Percentiles rank a stretch among this genome's conserved stretches.
These are phyloP conservation scores for Pogona vitticeps DNA, from an alignment of 2,113 vertebrate genomes.

Conservation along the genomic window DNA sequence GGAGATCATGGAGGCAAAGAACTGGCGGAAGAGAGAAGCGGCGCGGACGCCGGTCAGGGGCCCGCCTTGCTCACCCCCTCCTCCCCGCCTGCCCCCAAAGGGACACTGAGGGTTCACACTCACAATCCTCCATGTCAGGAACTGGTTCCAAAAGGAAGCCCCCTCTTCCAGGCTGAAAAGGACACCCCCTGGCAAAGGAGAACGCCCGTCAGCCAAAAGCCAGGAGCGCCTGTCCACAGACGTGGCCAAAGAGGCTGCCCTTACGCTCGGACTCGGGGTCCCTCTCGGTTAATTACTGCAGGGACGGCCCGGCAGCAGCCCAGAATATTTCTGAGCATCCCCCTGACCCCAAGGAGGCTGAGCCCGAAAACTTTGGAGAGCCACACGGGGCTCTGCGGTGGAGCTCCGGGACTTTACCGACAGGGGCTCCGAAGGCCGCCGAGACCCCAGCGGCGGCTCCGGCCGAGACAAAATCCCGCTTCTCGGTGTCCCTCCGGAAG, in stretches of 20 bases:
- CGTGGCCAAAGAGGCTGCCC: too few relatives aligned
- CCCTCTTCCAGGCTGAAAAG: conserved; percentile 98
- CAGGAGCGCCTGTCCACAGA: too few relatives aligned
- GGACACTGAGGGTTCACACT: conserved; percentile 67
- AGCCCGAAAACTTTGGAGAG: neutral
- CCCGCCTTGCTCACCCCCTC: accelerated
- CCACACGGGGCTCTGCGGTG: neutral
- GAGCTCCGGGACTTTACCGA: conserved; percentile 79
- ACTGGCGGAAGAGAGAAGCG: conserved; percentile 73
- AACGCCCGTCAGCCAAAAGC: neutral
- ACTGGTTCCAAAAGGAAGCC: conserved; percentile 99
- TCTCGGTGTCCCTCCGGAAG: conserved; percentile 96
- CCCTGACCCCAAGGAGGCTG: neutral
- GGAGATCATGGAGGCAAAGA: conserved; percentile 99
- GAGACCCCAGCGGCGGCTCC: conserved; percentile 97
- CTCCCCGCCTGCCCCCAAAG: neutral
- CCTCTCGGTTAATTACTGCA: too few relatives aligned
- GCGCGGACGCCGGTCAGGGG: neutral
- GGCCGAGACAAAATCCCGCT: conserved; percentile 96
- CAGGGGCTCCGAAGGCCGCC: conserved; percentile 93
- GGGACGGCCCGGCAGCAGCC: too few relatives aligned
- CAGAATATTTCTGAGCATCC: too few relatives aligned
- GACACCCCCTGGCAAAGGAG: conserved; percentile 84
- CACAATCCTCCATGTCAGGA: conserved; percentile 97
- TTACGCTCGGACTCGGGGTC: too few relatives aligned